Percentiles rank a stretch among this genome's conserved stretches.
Conservation (phyloP, 53 echinoderm and acorn worm genomes). For the Henricia sp. region DNA sequence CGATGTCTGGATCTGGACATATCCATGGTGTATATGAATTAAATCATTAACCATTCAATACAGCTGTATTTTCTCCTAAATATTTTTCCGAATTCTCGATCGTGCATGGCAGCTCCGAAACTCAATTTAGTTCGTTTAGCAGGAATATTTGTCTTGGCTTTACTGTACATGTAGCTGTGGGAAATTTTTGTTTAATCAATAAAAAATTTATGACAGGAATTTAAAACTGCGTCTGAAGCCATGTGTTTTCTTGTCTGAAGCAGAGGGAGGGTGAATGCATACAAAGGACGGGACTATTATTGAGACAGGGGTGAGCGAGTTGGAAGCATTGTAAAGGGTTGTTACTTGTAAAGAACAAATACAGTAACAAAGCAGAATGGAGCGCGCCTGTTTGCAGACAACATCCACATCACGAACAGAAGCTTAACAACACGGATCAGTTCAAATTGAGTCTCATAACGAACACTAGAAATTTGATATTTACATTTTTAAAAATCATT, state of each 20-base stretch:
- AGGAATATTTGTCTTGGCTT: too few relatives aligned
- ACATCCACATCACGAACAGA: too few relatives aligned
- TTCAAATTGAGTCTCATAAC: too few relatives aligned
- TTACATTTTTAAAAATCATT: too few relatives aligned
- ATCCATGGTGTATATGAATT: constrained; percentile 2
- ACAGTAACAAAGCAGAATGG: too few relatives aligned
- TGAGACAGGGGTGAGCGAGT: constrained; percentile 52
- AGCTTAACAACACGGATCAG: too few relatives aligned
- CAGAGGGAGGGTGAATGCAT: not conserved
- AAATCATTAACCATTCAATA: not conserved
- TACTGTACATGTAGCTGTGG: not conserved
- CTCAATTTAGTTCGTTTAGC: too few relatives aligned
- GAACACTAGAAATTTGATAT: too few relatives aligned
- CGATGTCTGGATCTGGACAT: not conserved
- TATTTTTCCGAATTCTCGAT: not conserved
- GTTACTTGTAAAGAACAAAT: too few relatives aligned
- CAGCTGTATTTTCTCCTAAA: not conserved
- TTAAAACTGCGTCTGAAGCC: not conserved
- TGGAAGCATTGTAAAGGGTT: too few relatives aligned
- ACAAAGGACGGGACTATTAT: constrained; percentile 44
- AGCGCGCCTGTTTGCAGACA: too few relatives aligned
- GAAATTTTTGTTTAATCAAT: constrained; percentile 18
- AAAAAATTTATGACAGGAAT: constrained; percentile 20
- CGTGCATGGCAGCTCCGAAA: too few relatives aligned
- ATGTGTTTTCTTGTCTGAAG: constrained; percentile 49